Conservation (phyloP, 92 coral and sea anemone species). For the Paramuricea clavata region DNA sequence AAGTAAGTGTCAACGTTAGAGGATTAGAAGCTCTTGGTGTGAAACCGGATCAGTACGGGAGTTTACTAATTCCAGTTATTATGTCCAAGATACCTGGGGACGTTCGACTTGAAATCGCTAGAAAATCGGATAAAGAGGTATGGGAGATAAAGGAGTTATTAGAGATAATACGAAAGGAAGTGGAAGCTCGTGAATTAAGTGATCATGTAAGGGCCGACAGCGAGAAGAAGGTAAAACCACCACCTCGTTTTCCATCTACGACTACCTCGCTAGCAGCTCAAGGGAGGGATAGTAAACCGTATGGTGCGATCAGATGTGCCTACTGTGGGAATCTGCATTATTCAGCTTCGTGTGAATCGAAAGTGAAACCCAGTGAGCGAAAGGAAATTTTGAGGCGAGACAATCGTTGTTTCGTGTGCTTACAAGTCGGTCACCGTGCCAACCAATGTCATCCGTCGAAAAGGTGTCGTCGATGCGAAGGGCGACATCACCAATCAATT, state of each 20-base stretch:
- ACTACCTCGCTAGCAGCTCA: not conserved
- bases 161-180: not conserved
- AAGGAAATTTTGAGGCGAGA: not conserved
- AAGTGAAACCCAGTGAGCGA: not conserved
- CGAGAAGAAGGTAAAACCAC: not conserved
- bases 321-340: not conserved
- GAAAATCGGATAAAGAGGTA: not conserved
- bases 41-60: not conserved
- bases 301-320: not conserved
- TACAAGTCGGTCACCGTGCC: not conserved
- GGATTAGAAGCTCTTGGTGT: not conserved
- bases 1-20: slow-evolving; percentile 17
- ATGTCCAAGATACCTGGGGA: slow-evolving; percentile 22
- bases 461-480: slow-evolving; percentile 40
- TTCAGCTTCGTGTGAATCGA: not conserved
- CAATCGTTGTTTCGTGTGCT: slow-evolving; percentile 1
- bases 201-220: not conserved
- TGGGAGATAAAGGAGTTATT: slow-evolving; percentile 15
- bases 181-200: slow-evolving; percentile 26
- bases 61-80: slow-evolving; percentile 14
- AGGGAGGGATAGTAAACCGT: not conserved
- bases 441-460: not conserved
- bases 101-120: slow-evolving; percentile 1
- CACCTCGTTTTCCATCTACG: no score
- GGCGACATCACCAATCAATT: slow-evolving; percentile 44